Conservation (phyloP, 2,113 vertebrate species). For the Ivindomyrus marchei region DNA sequence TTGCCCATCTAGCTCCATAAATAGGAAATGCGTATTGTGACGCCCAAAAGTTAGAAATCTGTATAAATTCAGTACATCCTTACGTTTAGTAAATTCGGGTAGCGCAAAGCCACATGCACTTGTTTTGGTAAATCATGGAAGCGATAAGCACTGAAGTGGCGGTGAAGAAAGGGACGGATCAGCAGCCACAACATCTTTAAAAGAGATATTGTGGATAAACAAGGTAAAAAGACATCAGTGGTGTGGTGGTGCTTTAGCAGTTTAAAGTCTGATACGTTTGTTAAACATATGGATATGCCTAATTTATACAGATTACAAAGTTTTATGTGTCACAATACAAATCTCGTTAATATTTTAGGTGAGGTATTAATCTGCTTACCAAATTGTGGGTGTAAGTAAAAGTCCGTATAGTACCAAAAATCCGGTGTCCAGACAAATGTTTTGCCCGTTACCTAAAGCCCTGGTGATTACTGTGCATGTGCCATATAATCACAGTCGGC, state of each 20-base stretch:
- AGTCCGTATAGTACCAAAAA: background rate
- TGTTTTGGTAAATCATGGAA: background rate
- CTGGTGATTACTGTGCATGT: background rate
- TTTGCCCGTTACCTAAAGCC: background rate
- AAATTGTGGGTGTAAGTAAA: background rate
- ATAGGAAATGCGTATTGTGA: background rate
- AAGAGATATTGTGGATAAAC: background rate
- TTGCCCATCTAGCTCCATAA: background rate
- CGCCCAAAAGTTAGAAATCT: background rate
- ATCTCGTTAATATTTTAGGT: background rate
- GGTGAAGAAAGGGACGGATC: background rate
- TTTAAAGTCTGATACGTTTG: background rate
- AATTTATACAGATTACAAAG: too few species aligned
- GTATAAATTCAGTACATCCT: background rate
- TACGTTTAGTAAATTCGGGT: background rate
- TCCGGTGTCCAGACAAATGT: background rate
- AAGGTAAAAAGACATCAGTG: background rate
- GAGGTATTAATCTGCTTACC: background rate
- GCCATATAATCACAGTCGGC: background rate
- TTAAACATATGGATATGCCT: background rate
- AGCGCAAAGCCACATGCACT: background rate
- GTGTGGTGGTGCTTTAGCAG: background rate
- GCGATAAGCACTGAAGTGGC: background rate
- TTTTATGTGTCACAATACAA: background rate
- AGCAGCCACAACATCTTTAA: background rate